A percentile compares a stretch with the other conserved stretches of the same genome.
Evolutionary conservation across 2,888 invertebrate genomes (phyloP).

Genomic region (Drosophila lutescens): DNA sequence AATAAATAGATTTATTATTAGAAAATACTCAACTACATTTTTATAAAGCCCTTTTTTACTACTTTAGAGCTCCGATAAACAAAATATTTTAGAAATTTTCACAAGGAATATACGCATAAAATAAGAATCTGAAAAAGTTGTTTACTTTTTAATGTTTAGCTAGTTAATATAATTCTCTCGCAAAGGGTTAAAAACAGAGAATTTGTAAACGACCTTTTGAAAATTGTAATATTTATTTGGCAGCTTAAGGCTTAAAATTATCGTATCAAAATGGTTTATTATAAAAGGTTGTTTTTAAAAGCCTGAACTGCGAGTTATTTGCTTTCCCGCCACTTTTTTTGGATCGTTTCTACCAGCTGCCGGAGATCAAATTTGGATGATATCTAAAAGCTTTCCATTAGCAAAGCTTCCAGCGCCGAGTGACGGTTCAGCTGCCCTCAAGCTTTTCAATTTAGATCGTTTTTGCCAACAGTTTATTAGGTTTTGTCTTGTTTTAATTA

Average conservation of each 20-base stretch:
- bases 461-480: conserved; percentile 19
- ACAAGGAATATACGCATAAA: too few species aligned
- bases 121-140: too few species aligned
- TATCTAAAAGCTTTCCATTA: conserved; percentile 17
- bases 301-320: conserved; percentile 64
- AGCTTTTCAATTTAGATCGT: conserved; percentile 32
- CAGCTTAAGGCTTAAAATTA: conserved; percentile 8
- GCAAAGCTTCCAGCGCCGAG: conserved; percentile 16
- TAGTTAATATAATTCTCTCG: too few species aligned
- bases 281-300: not conserved
- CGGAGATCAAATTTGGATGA: conserved; percentile 13
- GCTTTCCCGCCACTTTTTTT: conserved; percentile 84
- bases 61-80: too few species aligned
- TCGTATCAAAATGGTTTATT: not conserved
- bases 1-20: too few species aligned
- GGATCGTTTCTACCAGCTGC: conserved; percentile 87
- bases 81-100: too few species aligned
- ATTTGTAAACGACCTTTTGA: too few species aligned
- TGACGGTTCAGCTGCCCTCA: conserved; percentile 2
- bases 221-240: not conserved
- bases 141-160: too few species aligned
- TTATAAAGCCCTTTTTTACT: too few species aligned
- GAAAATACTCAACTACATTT: too few species aligned
- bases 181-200: too few species aligned
- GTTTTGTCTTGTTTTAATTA: conserved; percentile 80